phyloP scores from a whole-genome alignment of 2,888 invertebrate species.

The Andrena flavipes region DNA sequence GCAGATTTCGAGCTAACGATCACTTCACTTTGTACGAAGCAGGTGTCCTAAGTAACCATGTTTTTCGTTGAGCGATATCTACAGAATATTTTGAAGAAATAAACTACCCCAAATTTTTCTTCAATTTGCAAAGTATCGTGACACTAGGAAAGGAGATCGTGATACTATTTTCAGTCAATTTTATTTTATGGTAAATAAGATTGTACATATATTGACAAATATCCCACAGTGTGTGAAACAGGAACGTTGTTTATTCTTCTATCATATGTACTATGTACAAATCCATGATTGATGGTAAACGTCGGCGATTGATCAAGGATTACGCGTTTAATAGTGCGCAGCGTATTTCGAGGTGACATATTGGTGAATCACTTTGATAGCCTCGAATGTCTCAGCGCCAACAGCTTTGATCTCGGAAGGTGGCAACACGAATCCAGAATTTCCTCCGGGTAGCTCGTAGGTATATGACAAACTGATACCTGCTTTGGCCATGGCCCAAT shows the following conservation, averaged over 20 bases:
- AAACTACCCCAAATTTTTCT: too few species aligned
- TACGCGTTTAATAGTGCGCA: not conserved
- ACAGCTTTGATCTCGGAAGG: slow-evolving; percentile 86
- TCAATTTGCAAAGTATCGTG: too few species aligned
- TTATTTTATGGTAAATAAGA: not conserved
- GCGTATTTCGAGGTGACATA: slow-evolving; percentile 74
- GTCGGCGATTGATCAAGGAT: not conserved
- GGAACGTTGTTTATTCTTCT: not conserved
- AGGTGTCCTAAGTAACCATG: too few species aligned
- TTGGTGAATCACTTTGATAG: slow-evolving; percentile 85
- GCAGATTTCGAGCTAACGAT: too few species aligned
- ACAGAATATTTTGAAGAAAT: too few species aligned
- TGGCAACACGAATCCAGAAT: slow-evolving; percentile 87
- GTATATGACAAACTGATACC: slow-evolving; percentile 88
- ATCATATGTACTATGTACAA: not conserved
- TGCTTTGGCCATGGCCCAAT: slow-evolving; percentile 87
- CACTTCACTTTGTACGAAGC: too few species aligned
- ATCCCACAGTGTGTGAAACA: not conserved
- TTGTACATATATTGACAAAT: not conserved
- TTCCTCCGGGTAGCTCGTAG: slow-evolving; percentile 88
- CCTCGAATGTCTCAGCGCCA: slow-evolving; percentile 87
- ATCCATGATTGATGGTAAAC: not conserved
- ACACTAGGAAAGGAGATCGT: too few species aligned
- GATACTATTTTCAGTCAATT: too few species aligned
- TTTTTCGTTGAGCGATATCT: too few species aligned